Base-by-base conservation (phyloP, 2,797 vertebrate genomes). In the Perdix hodgsoniae region DNA sequence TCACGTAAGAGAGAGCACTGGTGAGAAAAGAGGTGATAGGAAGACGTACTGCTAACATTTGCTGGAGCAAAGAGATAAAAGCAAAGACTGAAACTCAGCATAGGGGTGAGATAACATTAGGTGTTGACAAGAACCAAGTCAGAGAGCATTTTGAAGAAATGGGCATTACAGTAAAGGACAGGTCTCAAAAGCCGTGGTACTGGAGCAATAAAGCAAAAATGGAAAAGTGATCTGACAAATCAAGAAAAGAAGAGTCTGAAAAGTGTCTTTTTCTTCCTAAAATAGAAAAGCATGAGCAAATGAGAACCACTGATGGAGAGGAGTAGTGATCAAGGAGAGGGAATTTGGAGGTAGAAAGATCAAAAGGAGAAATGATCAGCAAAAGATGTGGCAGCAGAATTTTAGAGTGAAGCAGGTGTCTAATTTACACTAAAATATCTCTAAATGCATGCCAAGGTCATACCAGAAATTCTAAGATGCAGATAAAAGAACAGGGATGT, bases 341-440 rank as follows among this genome's bases (percentile, higher is more conserved):
- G 27, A 86, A 67, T 75, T 66, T 59, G n/a, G 35, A 86, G 64
- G 56, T 23, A 18, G 63, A 86, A 93, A 94, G 33, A 78, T 86
- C 59, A 90, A 86, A 94, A 91, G 29, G 39, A 95, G 29, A 91
- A 26, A n/a, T 88, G 73, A 90, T 81, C 70, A 79, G n/a, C 50
- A 56, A 54, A 81, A 71, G 11, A 69, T 1, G 65, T 16, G 16
- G 73, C 8, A 84, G 27, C 2, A 61, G 40, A 81, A 57, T 90
- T 78, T 78, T 27, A 88, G 29, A 57, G 35, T 65, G 65, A 88
- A 77, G 33, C 33, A 65, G 4, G 3, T 45, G 9, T 59, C 37
- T 86, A 49, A 81, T 86, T 86, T 78, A 82, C 19, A 21, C 22
- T 61, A 47, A 83, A 88, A 75, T 64, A 80, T 40, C 18, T 65